phyloP scores from a whole-genome alignment of 1,140 invertebrate species.

The Apocrypta bakeri region DNA sequence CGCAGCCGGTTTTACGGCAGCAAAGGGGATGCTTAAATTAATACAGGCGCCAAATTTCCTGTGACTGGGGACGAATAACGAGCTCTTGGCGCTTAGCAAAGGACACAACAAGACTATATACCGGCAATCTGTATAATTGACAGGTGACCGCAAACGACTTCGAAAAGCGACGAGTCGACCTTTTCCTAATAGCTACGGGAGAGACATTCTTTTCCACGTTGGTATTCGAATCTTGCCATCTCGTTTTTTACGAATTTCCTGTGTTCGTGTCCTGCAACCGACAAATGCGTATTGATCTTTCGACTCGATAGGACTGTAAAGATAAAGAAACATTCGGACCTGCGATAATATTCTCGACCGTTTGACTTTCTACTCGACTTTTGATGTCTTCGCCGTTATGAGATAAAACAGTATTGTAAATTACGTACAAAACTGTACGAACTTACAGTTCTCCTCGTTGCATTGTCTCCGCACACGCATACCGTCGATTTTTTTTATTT shows the following conservation, averaged over 20 bases:
- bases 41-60: conserved; percentile 29
- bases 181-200: conserved; percentile 1
- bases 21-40: conserved; percentile 7
- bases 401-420: no score
- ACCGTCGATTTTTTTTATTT: no score
- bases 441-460: no score
- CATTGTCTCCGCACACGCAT: no score
- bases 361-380: no score
- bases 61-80: neutral
- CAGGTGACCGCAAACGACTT: conserved; percentile 23
- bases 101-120: neutral
- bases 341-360: neutral
- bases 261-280: neutral
- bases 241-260: neutral
- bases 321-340: neutral
- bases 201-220: neutral
- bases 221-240: neutral
- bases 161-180: neutral
- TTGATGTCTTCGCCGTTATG: no score
- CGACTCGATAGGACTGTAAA: neutral
- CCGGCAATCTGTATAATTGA: conserved; percentile 27
- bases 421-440: no score
- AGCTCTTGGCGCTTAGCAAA: neutral
- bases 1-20: conserved; percentile 1
- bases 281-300: neutral